Evolutionary conservation across 2,888 invertebrate species (phyloP), one percentile per base, ranked within the genome.

Genomic region (Eucera pruinosa): DNA sequence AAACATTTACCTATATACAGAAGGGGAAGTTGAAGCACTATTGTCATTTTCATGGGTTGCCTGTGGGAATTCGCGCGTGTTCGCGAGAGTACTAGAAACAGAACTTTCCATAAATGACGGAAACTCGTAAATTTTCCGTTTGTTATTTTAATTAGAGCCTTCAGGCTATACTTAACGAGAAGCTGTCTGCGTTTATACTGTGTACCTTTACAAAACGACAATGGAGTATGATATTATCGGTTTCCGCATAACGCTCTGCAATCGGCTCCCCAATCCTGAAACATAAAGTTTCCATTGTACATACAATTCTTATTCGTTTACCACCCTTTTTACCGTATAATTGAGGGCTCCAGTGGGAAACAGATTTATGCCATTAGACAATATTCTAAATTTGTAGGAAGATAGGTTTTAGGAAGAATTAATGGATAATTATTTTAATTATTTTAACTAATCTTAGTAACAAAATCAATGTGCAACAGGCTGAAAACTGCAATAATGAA

Each of bases 61-160:
- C 39, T 25, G 54, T 50, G 60, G 9, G 45, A 45, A 36, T 27
- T n/a, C n/a, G 58, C 48, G 57, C 60, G 23, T 18, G 33, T 72
- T 64, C 69, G 78, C 55, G 80, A 62, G 58, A 57, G 61, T 55
- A 68, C 54, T 65, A 67, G 66, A 54, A 80, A 68, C 66, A 67
- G 71, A 64, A 66, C 72, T 82, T 77, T 64, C 39, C 15, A 41
- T 15, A 41, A 41, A 41, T 41, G 41, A 13, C 15, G 23, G 39
- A 52, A 11, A 30, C 5, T 11, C 1, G 1, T 18, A 7, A 41
- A 41, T 41, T 41, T 41, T 41, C 82, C 89, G 89, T 90, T 90
- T 90, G 86, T 90, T 90, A 89, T 90, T 91, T 90, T 90, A 91
- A 90, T 91, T 90, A 89, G 88, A 89, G 89, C 90, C 90, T 90